These are phyloP conservation scores for Chaetoderma sp. DNA, from an alignment of 2,888 invertebrate genomes.

Conservation along the genomic window DNA sequence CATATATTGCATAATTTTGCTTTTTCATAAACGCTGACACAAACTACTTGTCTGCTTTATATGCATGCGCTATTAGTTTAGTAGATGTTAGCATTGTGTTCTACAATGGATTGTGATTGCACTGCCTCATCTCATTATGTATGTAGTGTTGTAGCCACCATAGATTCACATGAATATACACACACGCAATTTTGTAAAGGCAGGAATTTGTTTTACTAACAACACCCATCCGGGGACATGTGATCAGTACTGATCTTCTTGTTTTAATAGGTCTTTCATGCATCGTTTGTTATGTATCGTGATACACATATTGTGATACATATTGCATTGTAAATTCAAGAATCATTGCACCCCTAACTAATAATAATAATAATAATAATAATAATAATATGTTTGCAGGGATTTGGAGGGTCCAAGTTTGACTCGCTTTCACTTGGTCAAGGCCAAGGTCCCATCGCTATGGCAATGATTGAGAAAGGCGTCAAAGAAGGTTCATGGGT, in stretches of 20 bases:
- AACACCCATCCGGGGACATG: background rate
- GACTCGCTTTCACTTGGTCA: conserved; percentile 71
- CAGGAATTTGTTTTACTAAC: no score
- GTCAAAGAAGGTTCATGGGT: conserved; percentile 70
- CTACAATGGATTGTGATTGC: no score
- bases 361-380: background rate
- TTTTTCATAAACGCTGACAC: no score
- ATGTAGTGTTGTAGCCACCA: no score
- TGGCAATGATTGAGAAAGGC: conserved; percentile 69
- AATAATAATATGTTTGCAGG: conserved; percentile 48
- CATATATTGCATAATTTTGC: no score
- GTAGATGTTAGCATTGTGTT: no score
- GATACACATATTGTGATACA: no score
- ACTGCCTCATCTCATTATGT: no score
- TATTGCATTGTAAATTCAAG: background rate
- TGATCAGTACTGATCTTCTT: background rate
- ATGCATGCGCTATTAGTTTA: no score
- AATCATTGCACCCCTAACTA: background rate
- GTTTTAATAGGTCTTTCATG: background rate
- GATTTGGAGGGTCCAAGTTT: conserved; percentile 70
- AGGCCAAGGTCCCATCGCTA: conserved; percentile 71
- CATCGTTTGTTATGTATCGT: background rate
- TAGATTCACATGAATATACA: no score
- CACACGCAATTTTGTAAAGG: no score
- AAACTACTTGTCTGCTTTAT: no score